A percentile compares a stretch with the other conserved stretches of the same genome.
These are phyloP conservation scores for Phaenicophaeus curvirostris DNA, from an alignment of 2,797 vertebrate genomes.

Conservation along the genomic window DNA sequence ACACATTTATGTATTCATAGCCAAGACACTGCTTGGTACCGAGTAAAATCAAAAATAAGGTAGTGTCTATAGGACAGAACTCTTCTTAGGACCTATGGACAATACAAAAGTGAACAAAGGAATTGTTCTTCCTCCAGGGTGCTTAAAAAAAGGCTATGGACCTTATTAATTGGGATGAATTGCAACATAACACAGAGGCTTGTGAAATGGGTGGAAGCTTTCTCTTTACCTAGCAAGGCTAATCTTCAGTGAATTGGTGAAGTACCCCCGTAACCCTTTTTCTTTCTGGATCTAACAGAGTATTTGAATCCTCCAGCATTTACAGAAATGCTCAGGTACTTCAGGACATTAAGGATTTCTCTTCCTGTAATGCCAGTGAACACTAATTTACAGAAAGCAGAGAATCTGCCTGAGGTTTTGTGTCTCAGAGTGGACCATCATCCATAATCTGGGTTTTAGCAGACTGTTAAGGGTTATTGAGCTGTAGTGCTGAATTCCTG, in stretches of 20 bases:
- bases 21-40: background rate
- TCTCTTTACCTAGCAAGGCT: background rate
- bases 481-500: background rate
- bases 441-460: background rate
- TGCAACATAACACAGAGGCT: background rate
- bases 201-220: background rate
- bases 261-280: background rate
- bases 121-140: background rate
- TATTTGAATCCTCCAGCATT: background rate
- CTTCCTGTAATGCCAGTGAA: background rate
- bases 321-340: background rate
- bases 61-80: background rate
- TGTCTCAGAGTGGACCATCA: background rate
- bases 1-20: background rate
- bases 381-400: background rate
- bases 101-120: background rate
- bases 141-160: background rate
- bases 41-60: background rate
- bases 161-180: background rate
- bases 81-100: background rate
- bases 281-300: background rate
- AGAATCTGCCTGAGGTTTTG: background rate
- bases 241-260: background rate
- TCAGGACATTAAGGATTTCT: background rate
- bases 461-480: background rate